Evolutionary conservation across 2,113 vertebrate species (phyloP).

Genomic region (Muntiacus reevesi): DNA sequence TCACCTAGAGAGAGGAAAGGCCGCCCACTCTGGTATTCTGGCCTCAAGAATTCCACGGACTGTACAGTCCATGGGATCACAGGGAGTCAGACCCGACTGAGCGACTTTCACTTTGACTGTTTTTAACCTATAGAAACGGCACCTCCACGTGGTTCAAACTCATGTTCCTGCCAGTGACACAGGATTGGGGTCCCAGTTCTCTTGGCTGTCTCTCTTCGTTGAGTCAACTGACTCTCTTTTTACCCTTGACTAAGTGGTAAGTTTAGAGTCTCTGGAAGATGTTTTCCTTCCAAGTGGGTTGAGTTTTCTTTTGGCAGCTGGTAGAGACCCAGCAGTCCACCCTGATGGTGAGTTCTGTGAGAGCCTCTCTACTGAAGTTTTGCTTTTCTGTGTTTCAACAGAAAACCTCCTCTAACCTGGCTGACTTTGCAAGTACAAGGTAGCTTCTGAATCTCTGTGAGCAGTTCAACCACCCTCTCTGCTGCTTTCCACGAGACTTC

Average conservation of each 20-base stretch:
- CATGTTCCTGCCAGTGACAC: neutral
- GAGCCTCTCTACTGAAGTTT: neutral
- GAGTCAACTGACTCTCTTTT: neutral
- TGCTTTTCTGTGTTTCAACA: neutral
- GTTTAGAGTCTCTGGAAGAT: neutral
- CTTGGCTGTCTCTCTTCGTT: neutral
- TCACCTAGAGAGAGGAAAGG: neutral
- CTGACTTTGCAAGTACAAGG: neutral
- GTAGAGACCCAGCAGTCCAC: neutral
- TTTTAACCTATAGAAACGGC: neutral
- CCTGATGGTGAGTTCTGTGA: neutral
- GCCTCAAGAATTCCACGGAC: neutral
- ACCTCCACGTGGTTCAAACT: neutral
- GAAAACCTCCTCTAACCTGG: neutral
- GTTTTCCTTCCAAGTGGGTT: neutral
- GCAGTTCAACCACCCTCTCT: neutral
- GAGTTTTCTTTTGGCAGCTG: neutral
- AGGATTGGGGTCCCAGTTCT: neutral
- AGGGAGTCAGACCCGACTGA: neutral
- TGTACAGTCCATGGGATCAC: neutral
- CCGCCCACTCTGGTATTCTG: neutral
- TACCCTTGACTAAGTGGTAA: neutral
- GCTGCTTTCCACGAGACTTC: neutral
- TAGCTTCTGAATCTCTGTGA: neutral
- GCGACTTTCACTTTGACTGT: neutral